Evolutionary conservation across 2,888 invertebrate genomes (phyloP).

Genomic region (Meghimatium bilineatum): DNA sequence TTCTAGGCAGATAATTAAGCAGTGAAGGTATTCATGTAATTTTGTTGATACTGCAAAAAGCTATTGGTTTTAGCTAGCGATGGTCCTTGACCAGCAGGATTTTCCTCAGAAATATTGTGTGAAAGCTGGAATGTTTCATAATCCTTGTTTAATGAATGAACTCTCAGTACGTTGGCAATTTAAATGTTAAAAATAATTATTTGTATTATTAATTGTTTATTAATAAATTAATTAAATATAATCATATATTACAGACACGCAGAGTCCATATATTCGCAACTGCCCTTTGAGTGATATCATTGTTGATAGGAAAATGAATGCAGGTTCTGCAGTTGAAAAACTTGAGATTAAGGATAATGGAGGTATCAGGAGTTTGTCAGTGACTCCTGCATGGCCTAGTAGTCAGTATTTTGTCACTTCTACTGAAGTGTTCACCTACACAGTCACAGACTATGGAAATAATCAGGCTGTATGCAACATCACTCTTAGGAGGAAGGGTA

Average conservation of each 20-base stretch:
- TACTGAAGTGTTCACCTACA: conserved; percentile 85
- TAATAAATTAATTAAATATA: no score
- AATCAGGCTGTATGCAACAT: conserved; percentile 97
- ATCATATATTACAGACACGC: conserved; percentile 53
- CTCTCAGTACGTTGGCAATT: no score
- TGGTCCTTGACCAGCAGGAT: no score
- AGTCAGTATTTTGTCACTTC: conserved; percentile 40
- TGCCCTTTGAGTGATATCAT: conserved; percentile 30
- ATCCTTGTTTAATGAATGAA: no score
- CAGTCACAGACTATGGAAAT: conserved; percentile 96
- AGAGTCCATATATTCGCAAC: conserved; percentile 49
- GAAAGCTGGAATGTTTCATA: no score
- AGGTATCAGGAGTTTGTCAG: conserved; percentile 48
- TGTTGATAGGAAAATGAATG: background rate
- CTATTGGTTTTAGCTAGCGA: no score
- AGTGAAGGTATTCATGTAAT: no score
- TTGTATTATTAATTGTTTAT: no score
- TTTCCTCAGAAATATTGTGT: no score
- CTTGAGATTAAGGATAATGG: conserved; percentile 58
- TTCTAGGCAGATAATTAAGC: no score
- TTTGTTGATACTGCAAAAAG: no score
- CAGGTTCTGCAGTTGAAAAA: background rate
- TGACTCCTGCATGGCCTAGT: conserved; percentile 53
- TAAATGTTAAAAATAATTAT: no score
- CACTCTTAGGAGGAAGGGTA: conserved; percentile 81